phyloP scores from a whole-genome alignment of 2,888 invertebrate genomes.

The Labia minor region DNA sequence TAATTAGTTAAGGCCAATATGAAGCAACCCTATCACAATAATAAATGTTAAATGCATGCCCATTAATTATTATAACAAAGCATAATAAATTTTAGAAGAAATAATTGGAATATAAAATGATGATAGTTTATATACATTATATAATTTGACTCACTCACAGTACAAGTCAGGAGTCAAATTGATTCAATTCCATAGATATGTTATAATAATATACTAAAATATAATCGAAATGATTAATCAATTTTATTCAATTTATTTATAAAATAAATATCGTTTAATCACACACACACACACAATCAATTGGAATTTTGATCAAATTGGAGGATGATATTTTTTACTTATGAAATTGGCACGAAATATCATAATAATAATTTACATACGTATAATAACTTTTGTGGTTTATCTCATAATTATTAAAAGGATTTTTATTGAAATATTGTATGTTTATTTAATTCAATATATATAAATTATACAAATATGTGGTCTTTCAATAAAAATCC shows the following conservation, averaged over 20 bases:
- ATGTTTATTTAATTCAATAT: too few relatives aligned
- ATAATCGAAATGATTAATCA: background rate
- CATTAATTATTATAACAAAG: background rate
- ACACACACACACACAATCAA: background rate
- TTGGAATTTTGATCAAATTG: background rate
- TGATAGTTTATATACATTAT: background rate
- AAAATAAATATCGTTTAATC: background rate
- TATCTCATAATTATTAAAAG: too few relatives aligned
- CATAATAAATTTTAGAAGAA: background rate
- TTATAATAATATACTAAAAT: background rate
- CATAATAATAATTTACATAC: background rate
- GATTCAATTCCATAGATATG: constrained; percentile 5
- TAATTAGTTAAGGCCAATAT: background rate
- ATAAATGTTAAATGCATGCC: background rate
- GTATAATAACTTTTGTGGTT: too few relatives aligned
- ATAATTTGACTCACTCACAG: background rate
- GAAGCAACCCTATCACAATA: constrained; percentile 5
- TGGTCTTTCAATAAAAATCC: too few relatives aligned
- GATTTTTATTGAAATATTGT: too few relatives aligned
- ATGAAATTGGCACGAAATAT: background rate
- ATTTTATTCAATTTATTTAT: background rate
- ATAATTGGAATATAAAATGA: background rate
- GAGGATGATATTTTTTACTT: background rate
- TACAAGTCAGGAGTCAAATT: background rate
- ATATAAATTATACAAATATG: too few relatives aligned